Evolutionary conservation across 2,888 invertebrate species (phyloP).

Genomic region (Pherbina coryleti): DNA sequence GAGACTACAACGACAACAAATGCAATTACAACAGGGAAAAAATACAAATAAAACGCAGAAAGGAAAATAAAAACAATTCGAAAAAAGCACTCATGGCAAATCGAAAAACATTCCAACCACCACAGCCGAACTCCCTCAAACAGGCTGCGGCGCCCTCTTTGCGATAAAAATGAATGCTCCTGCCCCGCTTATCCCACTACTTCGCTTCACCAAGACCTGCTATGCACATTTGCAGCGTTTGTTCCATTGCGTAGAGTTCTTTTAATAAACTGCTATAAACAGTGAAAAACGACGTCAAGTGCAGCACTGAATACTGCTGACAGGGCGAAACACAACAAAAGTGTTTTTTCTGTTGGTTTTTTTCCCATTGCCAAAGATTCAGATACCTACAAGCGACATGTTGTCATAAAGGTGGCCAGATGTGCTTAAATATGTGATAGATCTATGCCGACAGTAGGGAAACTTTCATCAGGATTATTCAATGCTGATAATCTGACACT

Average conservation of each 20-base stretch:
- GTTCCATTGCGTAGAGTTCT: not conserved
- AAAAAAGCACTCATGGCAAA: constrained; percentile 23
- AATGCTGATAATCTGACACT: too few species aligned
- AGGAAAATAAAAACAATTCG: not conserved
- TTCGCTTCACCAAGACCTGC: not conserved
- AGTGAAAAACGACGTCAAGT: constrained; percentile 27
- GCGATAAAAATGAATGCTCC: not conserved
- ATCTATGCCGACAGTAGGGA: too few species aligned
- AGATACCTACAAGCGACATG: not conserved
- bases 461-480: too few species aligned
- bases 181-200: not conserved
- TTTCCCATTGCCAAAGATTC: constrained; percentile 7
- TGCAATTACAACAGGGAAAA: not conserved
- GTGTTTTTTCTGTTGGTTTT: not conserved
- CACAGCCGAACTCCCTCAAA: not conserved
- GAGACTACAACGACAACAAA: constrained; percentile 8
- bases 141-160: not conserved
- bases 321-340: constrained; percentile 10
- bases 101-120: constrained; percentile 22
- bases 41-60: not conserved
- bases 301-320: constrained; percentile 33
- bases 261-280: constrained; percentile 14
- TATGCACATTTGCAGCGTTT: not conserved
- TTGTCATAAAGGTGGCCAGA: constrained; percentile 1
- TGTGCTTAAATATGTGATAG: not conserved